Conservation (phyloP, 2,888 invertebrate genomes). For the Volucella bombylans region DNA sequence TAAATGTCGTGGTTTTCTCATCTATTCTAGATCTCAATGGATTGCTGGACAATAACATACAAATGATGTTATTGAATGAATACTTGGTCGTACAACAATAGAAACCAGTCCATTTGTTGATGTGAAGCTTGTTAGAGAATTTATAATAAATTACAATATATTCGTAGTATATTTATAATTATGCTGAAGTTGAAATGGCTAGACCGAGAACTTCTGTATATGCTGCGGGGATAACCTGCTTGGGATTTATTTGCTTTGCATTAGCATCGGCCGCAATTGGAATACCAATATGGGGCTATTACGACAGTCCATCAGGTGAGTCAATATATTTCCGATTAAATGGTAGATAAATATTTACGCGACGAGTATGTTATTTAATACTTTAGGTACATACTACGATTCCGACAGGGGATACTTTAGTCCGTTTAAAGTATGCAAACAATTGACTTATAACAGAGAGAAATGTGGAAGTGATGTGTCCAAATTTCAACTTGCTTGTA, state of each 20-base stretch:
- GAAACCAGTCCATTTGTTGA: conserved; percentile 18
- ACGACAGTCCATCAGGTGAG: conserved; percentile 85
- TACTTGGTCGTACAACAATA: conserved; percentile 13
- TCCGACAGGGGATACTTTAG: conserved; percentile 93
- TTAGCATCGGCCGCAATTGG: conserved; percentile 92
- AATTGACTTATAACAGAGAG: conserved; percentile 90
- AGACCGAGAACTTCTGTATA: conserved; percentile 82
- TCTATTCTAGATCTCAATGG: conserved; percentile 51
- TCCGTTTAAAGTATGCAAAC: conserved; percentile 93
- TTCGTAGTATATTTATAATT: conserved; percentile 63
- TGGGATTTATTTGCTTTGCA: conserved; percentile 90
- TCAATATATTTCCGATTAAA: conserved; percentile 63
- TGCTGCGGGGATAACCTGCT: conserved; percentile 82
- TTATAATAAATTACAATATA: conserved; percentile 31
- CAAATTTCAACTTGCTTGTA: conserved; percentile 90
- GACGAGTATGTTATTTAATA: not conserved
- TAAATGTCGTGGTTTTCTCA: not conserved
- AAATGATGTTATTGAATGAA: conserved; percentile 21
- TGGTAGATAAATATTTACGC: conserved; percentile 18
- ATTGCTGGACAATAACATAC: conserved; percentile 13
- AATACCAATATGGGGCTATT: conserved; percentile 94
- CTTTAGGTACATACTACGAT: conserved; percentile 84
- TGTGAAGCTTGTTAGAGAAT: conserved; percentile 1
- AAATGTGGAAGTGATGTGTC: conserved; percentile 91
- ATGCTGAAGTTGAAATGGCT: conserved; percentile 82